Base-by-base conservation (phyloP, 2,888 invertebrate species). In the Drosophila dives region DNA sequence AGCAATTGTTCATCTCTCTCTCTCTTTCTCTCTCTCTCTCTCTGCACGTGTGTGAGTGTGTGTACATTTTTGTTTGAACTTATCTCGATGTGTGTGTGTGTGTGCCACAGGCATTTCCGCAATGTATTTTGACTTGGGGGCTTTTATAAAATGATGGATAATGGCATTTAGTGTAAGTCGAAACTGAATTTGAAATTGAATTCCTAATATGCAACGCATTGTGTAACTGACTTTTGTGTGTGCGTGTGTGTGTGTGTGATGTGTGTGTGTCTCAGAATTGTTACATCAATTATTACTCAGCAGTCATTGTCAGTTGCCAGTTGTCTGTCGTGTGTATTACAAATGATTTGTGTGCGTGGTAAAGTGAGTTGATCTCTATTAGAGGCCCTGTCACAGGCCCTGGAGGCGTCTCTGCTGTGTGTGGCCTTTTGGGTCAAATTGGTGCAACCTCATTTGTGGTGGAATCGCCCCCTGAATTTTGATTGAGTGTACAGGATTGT, bases 271-370 rank as follows among this genome's bases (percentile, higher is more conserved):
- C 12, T 60, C 61, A 20, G 80, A 86, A 89, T 85, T 72, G 82
- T 75, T 72, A 61, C 88, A 85, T 87, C 90, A 86, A 86, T 86
- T 89, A 86, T 85, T 84, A 73, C 74, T 72, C 88, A 84, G 26
- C 54, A 89, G 88, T 84, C 85, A 89, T 80, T 87, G 90, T 87
- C 87, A 81, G 87, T 82, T 45, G 20, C 45, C 45, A 12, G 38
- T 45, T 80, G 83, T 72, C 78, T 89, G 89, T 87, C 84, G 73
- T 84, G 77, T 86, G 74, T 85, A 86, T 86, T 86, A 89, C 81
- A 75, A 84, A 86, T 86, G 85, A 86, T 86, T 89, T 86, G 89
- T 87, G 75, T 77, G 72, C 77, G 80, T 77, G 77, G 58, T 65
- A 66, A 63, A 42, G 77, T 82, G 80, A 58, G 72, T 73, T 64